Base-by-base conservation (phyloP, 2,797 vertebrate genomes). In the Arctocebus calabarensis region DNA sequence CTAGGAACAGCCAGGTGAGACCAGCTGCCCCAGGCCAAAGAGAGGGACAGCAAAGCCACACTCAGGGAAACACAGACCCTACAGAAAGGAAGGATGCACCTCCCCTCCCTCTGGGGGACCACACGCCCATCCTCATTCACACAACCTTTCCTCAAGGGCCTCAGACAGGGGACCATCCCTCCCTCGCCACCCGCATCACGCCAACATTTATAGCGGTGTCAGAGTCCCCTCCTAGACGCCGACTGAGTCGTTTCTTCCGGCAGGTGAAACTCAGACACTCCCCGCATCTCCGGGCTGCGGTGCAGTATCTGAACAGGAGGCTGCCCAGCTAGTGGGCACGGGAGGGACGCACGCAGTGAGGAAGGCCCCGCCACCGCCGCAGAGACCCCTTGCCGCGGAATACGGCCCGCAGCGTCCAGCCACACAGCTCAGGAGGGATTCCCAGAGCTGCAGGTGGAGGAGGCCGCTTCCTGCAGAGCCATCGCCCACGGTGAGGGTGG, bases 401-500 rank as follows among this genome's bases (percentile, higher is more conserved):
- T n/a, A 64, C 64, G 32, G 20, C 8, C 55, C 66, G 23, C 34
- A 19, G 37, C 14, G 0, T 34, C 68, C 2, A 8, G 37, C 17
- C 7, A 1, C 1, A 12, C 2, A 23, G 25, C 52, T 27, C 45
- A 52, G 40, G 19, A 2, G 32, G 13, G 5, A 55, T 14, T 43
- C 70, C 43, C 40, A 70, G 52, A 70, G 45, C 23, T 6, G 40
- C 45, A 55, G 71, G 25, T 14, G 40, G 20, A 3, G 10, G 17
- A 34, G 10, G 7, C 22, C 40, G 2, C 57, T 17, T 25, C 37
- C 16, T 34, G 2, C 40, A 23, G 52, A 34, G 57, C 19, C 34
- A 20, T 22, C 0, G 14, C 5, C n/a, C 20, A 2, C 13, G 4
- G 16, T 3, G 9, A 43, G 29, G 19, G 61, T 6, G 5, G 52